Conservation (phyloP, 2,888 invertebrate species). For the Macrosoma leucophasiata region DNA sequence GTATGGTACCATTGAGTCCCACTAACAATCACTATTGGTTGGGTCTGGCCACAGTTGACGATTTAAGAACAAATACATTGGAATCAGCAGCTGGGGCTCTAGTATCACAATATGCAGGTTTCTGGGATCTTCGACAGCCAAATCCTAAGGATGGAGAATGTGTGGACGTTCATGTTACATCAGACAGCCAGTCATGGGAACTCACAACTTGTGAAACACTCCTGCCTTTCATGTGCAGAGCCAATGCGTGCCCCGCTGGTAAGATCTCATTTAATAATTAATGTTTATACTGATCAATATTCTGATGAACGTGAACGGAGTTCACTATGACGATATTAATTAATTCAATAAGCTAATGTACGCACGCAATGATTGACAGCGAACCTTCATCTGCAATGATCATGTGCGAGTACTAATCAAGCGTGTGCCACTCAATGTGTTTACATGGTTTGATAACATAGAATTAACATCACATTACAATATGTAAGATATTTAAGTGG, state of each 20-base stretch:
- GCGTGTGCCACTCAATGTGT: too few species aligned
- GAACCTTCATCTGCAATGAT: too few species aligned
- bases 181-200: slow-evolving; percentile 92
- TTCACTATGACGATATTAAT: too few species aligned
- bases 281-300: too few species aligned
- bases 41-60: slow-evolving; percentile 92
- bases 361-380: too few species aligned
- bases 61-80: slow-evolving; percentile 94
- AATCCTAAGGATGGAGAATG: slow-evolving; percentile 92
- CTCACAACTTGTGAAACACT: slow-evolving; percentile 95
- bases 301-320: too few species aligned
- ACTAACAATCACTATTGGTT: slow-evolving; percentile 91
- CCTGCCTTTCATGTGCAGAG: slow-evolving; percentile 94
- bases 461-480: too few species aligned
- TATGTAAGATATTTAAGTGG: too few species aligned
- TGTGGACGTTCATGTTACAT: slow-evolving; percentile 84
- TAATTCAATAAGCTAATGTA: too few species aligned
- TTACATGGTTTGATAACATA: too few species aligned
- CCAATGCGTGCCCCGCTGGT: slow-evolving; percentile 92
- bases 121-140: slow-evolving; percentile 94
- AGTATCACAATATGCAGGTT: slow-evolving; percentile 94
- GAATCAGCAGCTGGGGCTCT: slow-evolving; percentile 94
- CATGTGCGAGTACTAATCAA: too few species aligned
- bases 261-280: too few species aligned
- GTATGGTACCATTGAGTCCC: slow-evolving; percentile 81